A percentile compares a stretch with the other conserved stretches of the same genome.
These are phyloP conservation scores for Enteromius paludinosus DNA, from an alignment of 2,797 vertebrate genomes.

Conservation along the genomic window DNA sequence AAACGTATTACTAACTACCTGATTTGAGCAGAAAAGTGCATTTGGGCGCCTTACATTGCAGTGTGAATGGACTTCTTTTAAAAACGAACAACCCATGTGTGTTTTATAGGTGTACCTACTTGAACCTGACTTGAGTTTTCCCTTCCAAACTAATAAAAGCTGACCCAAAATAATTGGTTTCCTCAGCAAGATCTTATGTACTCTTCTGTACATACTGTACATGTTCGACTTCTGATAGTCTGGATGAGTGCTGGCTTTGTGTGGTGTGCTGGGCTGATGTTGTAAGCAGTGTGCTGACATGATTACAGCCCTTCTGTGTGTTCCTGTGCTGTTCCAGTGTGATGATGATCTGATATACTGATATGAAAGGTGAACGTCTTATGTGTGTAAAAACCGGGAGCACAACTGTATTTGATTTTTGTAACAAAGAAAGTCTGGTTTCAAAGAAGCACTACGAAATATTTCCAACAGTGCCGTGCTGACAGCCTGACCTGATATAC, in stretches of 20 bases:
- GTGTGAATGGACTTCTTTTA: neutral
- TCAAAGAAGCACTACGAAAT: neutral
- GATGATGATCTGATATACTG: conserved; percentile 21
- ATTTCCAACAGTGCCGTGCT: conserved; percentile 41
- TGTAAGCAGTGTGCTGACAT: conserved; percentile 22
- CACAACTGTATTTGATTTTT: conserved; percentile 35
- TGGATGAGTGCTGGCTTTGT: conserved; percentile 25
- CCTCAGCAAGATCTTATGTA: conserved; percentile 55
- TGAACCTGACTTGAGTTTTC: neutral
- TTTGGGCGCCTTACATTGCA: neutral
- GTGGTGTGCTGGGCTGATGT: conserved; percentile 29
- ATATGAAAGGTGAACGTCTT: conserved; percentile 24
- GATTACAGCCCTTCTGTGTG: conserved; percentile 21
- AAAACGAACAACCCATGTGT: neutral
- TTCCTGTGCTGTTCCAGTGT: conserved; percentile 29
- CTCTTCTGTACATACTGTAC: conserved; percentile 79
- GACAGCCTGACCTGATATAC: conserved; percentile 13
- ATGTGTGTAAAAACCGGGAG: conserved; percentile 20
- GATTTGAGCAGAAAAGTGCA: neutral
- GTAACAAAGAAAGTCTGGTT: conserved; percentile 9
- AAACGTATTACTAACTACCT: neutral
- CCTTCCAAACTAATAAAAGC: neutral
- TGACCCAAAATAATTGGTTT: neutral
- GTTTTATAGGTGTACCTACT: neutral
- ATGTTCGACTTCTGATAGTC: conserved; percentile 54